These are phyloP conservation scores for Alces alces DNA, from an alignment of 2,113 vertebrate genomes.

Conservation along the genomic window DNA sequence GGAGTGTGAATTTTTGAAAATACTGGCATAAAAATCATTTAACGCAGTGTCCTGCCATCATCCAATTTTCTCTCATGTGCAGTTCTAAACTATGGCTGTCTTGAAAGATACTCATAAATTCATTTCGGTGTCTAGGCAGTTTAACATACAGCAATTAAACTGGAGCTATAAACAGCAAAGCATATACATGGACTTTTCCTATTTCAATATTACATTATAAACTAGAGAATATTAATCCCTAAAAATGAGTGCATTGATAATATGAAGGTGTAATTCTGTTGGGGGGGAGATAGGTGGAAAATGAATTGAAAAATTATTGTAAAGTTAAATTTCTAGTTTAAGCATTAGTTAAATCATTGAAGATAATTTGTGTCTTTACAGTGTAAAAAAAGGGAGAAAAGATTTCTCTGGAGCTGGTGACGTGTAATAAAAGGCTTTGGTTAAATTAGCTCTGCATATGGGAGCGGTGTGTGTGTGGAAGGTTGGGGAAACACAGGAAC, in stretches of 20 bases:
- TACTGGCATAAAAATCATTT: constrained; percentile 36
- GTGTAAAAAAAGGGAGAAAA: not conserved
- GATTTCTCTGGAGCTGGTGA: constrained; percentile 15
- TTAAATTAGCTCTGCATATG: not conserved
- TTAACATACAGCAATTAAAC: constrained; percentile 65
- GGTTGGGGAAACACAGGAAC: constrained; percentile 32
- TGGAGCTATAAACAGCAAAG: constrained; percentile 3
- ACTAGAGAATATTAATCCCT: constrained; percentile 46
- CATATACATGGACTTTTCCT: not conserved
- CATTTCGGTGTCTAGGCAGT: constrained; percentile 47
- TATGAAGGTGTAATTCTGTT: constrained; percentile 31
- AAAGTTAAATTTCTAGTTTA: constrained; percentile 45
- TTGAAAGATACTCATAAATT: constrained; percentile 59
- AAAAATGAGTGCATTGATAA: constrained; percentile 57
- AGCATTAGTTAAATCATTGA: constrained; percentile 33
- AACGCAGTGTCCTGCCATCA: not conserved
- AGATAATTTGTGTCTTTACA: constrained; percentile 27
- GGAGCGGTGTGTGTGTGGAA: not conserved
- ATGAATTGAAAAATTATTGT: constrained; percentile 26
- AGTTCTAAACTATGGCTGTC: constrained; percentile 54
- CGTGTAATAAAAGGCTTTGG: constrained; percentile 25
- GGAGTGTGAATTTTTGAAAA: constrained; percentile 56
- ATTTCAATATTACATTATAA: constrained; percentile 60
- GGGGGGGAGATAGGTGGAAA: not conserved
- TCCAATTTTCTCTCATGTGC: constrained; percentile 31